Percentiles rank a stretch among this genome's conserved stretches.
These are phyloP conservation scores for Glomeris maerens DNA, from an alignment of 1,140 invertebrate species.

Conservation along the genomic window DNA sequence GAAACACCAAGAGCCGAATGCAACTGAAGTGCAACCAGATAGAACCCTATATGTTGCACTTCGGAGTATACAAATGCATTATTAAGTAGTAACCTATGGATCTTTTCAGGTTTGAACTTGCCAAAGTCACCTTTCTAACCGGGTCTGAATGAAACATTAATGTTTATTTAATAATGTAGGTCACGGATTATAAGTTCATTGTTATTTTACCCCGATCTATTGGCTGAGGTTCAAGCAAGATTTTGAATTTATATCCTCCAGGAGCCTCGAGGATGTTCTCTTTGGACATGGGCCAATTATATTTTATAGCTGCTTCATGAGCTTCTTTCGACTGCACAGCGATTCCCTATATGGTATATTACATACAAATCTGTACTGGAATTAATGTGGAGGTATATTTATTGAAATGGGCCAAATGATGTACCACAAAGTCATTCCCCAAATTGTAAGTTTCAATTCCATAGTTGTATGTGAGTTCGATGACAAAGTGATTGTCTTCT, in stretches of 20 bases:
- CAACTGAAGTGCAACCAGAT: no score
- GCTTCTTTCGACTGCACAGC: conserved; percentile 64
- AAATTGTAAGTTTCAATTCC: conserved; percentile 67
- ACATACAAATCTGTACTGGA: no score
- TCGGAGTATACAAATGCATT: no score
- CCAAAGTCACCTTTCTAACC: conserved; percentile 61
- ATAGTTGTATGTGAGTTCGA: conserved; percentile 97
- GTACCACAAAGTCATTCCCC: conserved; percentile 76
- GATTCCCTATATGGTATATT: conserved; percentile 43
- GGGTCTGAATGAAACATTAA: conserved; percentile 46
- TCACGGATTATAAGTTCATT: background rate
- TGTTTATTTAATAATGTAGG: no score
- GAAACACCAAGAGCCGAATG: no score
- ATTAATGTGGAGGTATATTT: no score
- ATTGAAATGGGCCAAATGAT: no score
- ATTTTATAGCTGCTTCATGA: conserved; percentile 50
- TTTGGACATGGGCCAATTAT: conserved; percentile 48
- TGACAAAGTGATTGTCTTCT: conserved; percentile 87
- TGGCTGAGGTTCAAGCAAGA: conserved; percentile 54
- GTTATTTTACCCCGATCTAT: conserved; percentile 40
- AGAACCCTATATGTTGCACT: no score
- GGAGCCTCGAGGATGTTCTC: conserved; percentile 58
- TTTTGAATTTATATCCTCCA: conserved; percentile 76
- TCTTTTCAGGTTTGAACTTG: conserved; percentile 56
- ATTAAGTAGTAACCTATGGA: conserved; percentile 42